Conservation (phyloP, 2,797 vertebrate genomes). For the Ceryle rudis region DNA sequence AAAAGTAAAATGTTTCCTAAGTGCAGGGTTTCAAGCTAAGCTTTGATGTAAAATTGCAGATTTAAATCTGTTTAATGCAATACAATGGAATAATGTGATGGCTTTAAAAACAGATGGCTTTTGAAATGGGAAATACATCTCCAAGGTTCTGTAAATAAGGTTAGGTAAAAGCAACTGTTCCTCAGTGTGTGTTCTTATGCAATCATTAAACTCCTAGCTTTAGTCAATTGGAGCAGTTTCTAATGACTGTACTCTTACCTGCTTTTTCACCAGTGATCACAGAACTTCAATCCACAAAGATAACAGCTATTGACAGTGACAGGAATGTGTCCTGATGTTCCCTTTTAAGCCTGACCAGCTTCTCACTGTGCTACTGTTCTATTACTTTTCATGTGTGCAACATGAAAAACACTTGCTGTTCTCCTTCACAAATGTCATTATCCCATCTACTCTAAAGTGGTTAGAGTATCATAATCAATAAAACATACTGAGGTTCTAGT, state of each 20-base stretch:
- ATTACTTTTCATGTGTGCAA: neutral
- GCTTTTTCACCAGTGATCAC: neutral
- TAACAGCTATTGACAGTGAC: neutral
- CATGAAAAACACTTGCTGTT: neutral
- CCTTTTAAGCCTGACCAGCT: neutral
- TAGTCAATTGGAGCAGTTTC: neutral
- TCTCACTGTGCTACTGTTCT: neutral
- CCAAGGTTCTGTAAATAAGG: neutral
- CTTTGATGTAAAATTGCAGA: neutral
- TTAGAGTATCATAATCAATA: slow-evolving; percentile 64
- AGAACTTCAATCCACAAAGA: neutral
- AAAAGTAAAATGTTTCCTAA: neutral
- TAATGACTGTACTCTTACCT: neutral
- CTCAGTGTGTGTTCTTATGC: neutral
- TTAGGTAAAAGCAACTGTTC: neutral
- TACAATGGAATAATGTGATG: neutral
- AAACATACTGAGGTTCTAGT: slow-evolving; percentile 64
- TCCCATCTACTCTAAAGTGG: slow-evolving; percentile 5
- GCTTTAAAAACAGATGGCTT: neutral
- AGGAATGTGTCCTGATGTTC: neutral
- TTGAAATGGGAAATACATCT: neutral
- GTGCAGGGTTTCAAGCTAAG: neutral
- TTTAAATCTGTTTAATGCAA: neutral
- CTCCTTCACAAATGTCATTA: slow-evolving; percentile 61
- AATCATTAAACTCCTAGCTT: neutral